These are phyloP conservation scores for Lepidostoma basale DNA, from an alignment of 1,140 invertebrate species.

Conservation along the genomic window DNA sequence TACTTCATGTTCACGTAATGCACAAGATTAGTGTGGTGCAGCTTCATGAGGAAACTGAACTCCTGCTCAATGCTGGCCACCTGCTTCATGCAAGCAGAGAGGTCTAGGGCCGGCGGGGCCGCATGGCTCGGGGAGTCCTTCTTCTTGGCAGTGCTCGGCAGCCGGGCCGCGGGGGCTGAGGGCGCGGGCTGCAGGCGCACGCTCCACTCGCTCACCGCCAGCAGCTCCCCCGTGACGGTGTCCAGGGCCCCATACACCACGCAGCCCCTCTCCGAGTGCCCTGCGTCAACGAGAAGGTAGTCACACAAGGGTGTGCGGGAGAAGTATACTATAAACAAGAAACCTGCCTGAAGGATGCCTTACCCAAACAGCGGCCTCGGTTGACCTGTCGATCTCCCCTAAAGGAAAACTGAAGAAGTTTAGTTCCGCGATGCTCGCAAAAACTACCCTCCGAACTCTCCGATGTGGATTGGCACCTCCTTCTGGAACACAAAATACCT, in stretches of 20 bases:
- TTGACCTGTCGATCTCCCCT: constrained; percentile 54
- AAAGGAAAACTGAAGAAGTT: constrained; percentile 59
- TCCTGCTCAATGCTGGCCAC: constrained; percentile 74
- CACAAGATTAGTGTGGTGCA: constrained; percentile 74
- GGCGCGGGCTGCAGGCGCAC: constrained; percentile 52
- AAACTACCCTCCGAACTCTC: constrained; percentile 59
- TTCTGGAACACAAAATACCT: constrained; percentile 30
- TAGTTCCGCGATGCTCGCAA: constrained; percentile 61
- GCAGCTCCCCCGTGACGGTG: constrained; percentile 67
- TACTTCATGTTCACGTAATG: constrained; percentile 75
- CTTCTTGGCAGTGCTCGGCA: constrained; percentile 28
- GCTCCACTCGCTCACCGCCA: constrained; percentile 75
- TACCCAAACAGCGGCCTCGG: constrained; percentile 58
- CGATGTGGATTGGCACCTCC: constrained; percentile 47
- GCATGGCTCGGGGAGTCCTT: constrained; percentile 38
- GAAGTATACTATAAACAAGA: too few relatives aligned
- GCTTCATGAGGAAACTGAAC: constrained; percentile 67
- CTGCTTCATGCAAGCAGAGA: constrained; percentile 34
- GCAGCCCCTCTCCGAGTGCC: constrained; percentile 69
- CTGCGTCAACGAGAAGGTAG: constrained; percentile 48
- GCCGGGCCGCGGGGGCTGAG: background rate
- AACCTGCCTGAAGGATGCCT: too few relatives aligned
- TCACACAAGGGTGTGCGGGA: too few relatives aligned
- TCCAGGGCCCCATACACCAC: constrained; percentile 75
- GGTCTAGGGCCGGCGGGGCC: background rate